Percentiles rank a stretch among this genome's conserved stretches.
Conservation (phyloP, 2,113 vertebrate species). For the Hystrix brachyura region DNA sequence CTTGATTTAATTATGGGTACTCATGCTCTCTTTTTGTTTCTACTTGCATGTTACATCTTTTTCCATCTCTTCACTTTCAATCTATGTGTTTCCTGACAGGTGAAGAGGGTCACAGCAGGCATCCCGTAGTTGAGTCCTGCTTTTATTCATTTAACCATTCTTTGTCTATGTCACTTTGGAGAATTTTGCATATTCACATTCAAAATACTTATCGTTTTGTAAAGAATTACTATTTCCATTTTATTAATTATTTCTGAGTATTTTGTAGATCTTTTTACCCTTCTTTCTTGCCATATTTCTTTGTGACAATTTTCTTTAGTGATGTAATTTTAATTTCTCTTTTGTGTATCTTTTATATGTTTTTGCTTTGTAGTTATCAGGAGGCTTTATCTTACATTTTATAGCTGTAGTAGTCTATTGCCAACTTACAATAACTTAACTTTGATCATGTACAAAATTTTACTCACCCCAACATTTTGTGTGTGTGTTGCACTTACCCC, state of each 20-base stretch:
- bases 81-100: not conserved
- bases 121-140: not conserved
- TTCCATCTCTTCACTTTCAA: not conserved
- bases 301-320: not conserved
- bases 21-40: not conserved
- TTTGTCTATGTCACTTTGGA: not conserved
- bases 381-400: not conserved
- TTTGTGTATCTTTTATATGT: not conserved
- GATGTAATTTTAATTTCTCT: not conserved
- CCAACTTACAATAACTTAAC: not conserved
- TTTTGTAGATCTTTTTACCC: not conserved
- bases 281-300: not conserved
- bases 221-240: not conserved
- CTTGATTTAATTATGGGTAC: not conserved
- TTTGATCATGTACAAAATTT: not conserved
- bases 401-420: not conserved
- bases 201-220: not conserved
- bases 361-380: not conserved
- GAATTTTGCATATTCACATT: not conserved
- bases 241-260: not conserved
- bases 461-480: not conserved
- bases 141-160: not conserved
- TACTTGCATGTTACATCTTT: not conserved
- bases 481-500: not conserved
- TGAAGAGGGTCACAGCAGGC: not conserved